Percentiles rank a stretch among this genome's conserved stretches.
Evolutionary conservation across 1,140 invertebrate genomes (phyloP).

Genomic region (Habropoda laboriosa): DNA sequence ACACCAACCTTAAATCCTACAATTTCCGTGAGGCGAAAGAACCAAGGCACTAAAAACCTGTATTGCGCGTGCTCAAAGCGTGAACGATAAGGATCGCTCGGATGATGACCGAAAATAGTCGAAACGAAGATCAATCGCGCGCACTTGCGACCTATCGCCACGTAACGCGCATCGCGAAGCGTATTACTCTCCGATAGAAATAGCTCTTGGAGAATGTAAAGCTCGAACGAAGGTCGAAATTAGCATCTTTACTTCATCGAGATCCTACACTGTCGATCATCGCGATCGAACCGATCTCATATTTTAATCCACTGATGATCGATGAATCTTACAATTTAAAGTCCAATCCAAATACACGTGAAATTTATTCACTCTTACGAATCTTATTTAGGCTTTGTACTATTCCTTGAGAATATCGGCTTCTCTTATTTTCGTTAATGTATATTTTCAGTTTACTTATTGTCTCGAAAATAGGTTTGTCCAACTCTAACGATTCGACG

Average conservation of each 20-base stretch:
- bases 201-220: neutral
- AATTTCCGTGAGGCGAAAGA: conserved; percentile 21
- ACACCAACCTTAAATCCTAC: conserved; percentile 23
- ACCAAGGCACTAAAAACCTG: conserved; percentile 9
- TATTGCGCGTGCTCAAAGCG: neutral
- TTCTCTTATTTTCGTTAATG: too few species aligned
- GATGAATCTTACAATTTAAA: neutral
- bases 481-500: neutral
- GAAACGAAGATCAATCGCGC: neutral
- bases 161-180: neutral
- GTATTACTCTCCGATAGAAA: neutral
- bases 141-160: neutral
- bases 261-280: neutral
- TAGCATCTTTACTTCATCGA: neutral
- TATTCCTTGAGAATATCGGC: neutral
- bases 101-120: conserved; percentile 3
- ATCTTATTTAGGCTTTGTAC: conserved; percentile 2
- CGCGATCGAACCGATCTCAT: neutral
- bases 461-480: neutral
- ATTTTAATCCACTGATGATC: neutral
- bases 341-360: neutral
- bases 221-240: neutral
- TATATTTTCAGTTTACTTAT: neutral
- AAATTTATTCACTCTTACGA: neutral
- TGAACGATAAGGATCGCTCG: neutral